Evolutionary conservation across 1,140 invertebrate genomes (phyloP).

Genomic region (Pseudomyrmex concolor): DNA sequence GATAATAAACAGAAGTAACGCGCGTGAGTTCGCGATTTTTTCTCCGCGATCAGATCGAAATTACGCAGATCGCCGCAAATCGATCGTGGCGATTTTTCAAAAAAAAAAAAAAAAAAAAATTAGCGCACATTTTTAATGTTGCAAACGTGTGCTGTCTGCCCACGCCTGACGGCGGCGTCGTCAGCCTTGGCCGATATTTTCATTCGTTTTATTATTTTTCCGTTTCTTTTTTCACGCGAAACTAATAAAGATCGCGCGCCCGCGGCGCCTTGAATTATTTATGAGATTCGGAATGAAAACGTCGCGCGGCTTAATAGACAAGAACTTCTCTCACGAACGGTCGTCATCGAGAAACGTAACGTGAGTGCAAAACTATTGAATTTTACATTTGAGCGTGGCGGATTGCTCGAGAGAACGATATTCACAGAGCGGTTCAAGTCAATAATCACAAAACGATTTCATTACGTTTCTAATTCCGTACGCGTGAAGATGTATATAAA

Average conservation of each 20-base stretch:
- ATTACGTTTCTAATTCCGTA: too few species aligned
- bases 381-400: neutral
- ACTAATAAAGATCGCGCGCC: constrained; percentile 66
- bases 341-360: constrained; percentile 16
- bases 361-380: neutral
- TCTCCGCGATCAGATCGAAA: neutral
- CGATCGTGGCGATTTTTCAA: constrained; percentile 12
- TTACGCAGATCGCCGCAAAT: constrained; percentile 15
- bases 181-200: constrained; percentile 69
- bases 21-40: constrained; percentile 6
- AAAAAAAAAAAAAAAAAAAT: constrained; percentile 35
- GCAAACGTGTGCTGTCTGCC: constrained; percentile 25
- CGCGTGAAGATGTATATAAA: too few species aligned
- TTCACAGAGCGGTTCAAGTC: constrained; percentile 4
- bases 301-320: constrained; percentile 59
- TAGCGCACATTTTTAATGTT: constrained; percentile 32
- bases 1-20: neutral
- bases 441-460: neutral
- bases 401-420: constrained; percentile 18
- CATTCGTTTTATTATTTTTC: constrained; percentile 32
- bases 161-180: constrained; percentile 33
- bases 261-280: constrained; percentile 69
- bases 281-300: constrained; percentile 65
- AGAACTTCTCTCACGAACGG: constrained; percentile 45
- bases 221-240: constrained; percentile 61